A percentile compares a stretch with the other conserved stretches of the same genome.
These are phyloP conservation scores for Acronicta alni DNA, from an alignment of 2,888 invertebrate genomes.

Conservation along the genomic window DNA sequence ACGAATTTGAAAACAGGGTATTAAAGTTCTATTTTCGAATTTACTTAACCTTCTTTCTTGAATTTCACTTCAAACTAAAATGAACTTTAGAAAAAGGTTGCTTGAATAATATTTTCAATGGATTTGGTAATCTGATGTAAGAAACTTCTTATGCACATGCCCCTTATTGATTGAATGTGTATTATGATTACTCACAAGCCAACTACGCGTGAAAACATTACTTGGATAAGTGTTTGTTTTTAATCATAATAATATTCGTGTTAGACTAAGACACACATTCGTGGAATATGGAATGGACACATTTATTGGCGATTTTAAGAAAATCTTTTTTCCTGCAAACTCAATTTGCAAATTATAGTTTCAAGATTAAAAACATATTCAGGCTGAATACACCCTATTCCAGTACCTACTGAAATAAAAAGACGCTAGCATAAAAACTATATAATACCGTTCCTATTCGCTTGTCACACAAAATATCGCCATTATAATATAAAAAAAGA, in stretches of 20 bases:
- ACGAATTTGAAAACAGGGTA: slow-evolving; percentile 51
- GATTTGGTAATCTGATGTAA: slow-evolving; percentile 41
- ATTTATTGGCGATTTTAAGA: neutral
- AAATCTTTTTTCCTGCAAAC: neutral
- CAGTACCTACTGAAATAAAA: slow-evolving; percentile 20
- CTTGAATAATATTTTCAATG: slow-evolving; percentile 41
- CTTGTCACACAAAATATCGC: slow-evolving; percentile 79
- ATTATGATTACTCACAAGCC: slow-evolving; percentile 75
- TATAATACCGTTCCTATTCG: slow-evolving; percentile 66
- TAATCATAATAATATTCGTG: slow-evolving; percentile 47
- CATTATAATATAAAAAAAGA: slow-evolving; percentile 75
- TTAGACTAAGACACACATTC: neutral
- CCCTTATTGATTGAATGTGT: slow-evolving; percentile 77
- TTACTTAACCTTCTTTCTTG: slow-evolving; percentile 20
- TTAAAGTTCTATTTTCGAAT: slow-evolving; percentile 66
- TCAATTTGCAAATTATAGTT: neutral
- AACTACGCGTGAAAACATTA: slow-evolving; percentile 77
- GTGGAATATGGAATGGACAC: neutral
- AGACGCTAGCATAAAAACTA: slow-evolving; percentile 46
- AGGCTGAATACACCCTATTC: slow-evolving; percentile 1
- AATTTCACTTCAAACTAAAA: slow-evolving; percentile 19
- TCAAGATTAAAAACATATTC: neutral
- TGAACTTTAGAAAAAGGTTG: slow-evolving; percentile 10
- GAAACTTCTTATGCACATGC: slow-evolving; percentile 74
- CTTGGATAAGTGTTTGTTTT: slow-evolving; percentile 69